Conservation (phyloP, 2,888 invertebrate genomes). For the Anarsia innoxiella region DNA sequence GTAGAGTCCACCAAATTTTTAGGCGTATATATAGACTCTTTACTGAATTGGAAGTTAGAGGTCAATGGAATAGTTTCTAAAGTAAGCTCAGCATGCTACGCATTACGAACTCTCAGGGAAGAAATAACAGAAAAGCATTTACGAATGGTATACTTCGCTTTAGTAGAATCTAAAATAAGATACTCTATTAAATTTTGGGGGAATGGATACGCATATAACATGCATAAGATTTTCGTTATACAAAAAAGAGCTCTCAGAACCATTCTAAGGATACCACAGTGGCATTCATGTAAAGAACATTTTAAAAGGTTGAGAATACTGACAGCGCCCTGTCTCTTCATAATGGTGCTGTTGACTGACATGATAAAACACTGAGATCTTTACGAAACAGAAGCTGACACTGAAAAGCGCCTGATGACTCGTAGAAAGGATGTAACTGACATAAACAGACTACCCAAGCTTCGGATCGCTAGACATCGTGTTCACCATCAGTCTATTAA, state of each 20-base stretch:
- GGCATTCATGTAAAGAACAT: constrained; percentile 1
- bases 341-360: not conserved
- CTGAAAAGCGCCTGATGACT: not conserved
- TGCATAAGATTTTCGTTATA: not conserved
- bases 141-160: constrained; percentile 12
- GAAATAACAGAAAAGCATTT: constrained; percentile 9
- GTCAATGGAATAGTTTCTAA: not conserved
- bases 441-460: not conserved
- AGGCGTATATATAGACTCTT: not conserved
- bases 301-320: not conserved
- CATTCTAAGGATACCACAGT: constrained; percentile 1
- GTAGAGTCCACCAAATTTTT: not conserved
- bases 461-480: not conserved
- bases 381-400: not conserved
- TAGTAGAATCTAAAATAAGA: constrained; percentile 13
- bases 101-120: constrained; percentile 12
- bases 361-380: not conserved
- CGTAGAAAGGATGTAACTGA: not conserved
- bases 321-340: not conserved
- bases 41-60: not conserved
- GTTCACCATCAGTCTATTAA: not conserved
- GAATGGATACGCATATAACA: constrained; percentile 7
- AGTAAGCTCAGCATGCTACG: constrained; percentile 12
- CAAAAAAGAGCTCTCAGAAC: constrained; percentile 5
- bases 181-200: constrained; percentile 15